Conservation (phyloP, 2,797 vertebrate genomes). For the Chrysolophus pictus region DNA sequence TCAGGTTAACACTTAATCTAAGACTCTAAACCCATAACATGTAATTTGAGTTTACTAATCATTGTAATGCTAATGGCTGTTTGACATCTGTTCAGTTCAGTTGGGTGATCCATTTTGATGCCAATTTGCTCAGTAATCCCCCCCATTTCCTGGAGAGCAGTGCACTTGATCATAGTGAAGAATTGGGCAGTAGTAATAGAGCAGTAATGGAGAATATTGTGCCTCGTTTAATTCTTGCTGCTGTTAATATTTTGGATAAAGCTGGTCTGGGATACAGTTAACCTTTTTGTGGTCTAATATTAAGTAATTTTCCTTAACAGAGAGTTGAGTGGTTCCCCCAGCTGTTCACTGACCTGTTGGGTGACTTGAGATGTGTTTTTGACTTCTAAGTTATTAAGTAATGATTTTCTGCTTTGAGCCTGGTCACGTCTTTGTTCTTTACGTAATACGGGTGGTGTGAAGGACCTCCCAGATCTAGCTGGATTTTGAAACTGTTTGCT, state of each 20-base stretch:
- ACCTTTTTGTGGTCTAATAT: fast-evolving
- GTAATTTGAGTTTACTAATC: slow-evolving; percentile 61
- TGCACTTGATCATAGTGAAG: neutral
- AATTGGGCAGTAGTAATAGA: fast-evolving
- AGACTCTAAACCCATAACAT: slow-evolving; percentile 48
- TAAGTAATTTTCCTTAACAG: neutral
- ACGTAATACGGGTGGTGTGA: fast-evolving
- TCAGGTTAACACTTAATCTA: slow-evolving; percentile 67
- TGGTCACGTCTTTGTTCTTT: neutral
- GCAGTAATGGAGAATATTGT: fast-evolving
- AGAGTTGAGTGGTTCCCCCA: neutral
- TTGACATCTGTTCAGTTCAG: slow-evolving; percentile 63
- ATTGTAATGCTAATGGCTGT: slow-evolving; percentile 52
- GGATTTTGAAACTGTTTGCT: neutral
- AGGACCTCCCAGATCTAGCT: neutral
- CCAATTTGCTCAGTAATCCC: neutral
- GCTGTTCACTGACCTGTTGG: fast-evolving
- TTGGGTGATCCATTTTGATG: neutral
- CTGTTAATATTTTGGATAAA: neutral
- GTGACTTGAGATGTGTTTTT: neutral
- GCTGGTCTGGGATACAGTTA: neutral
- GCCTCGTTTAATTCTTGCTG: neutral
- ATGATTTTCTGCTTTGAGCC: neutral
- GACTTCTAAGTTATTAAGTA: neutral
- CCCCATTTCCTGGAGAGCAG: neutral